Percentiles rank a stretch among this genome's conserved stretches.
Conservation (phyloP, 2,113 vertebrate species). For the Sylvia atricapilla region DNA sequence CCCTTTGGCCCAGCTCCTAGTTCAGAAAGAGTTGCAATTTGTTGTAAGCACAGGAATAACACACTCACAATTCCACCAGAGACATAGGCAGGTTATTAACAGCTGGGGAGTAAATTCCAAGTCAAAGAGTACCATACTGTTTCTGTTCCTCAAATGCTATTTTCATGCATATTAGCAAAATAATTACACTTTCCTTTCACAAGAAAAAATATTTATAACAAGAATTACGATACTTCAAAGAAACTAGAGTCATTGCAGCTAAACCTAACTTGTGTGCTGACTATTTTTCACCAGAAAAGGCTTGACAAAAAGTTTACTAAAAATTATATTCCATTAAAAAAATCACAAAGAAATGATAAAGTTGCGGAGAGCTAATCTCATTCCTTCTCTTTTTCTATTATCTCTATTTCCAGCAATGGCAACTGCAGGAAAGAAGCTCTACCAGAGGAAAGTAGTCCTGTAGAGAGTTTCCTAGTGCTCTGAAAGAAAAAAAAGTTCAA, state of each 20-base stretch:
- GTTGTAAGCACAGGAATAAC: neutral
- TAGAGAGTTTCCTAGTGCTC: neutral
- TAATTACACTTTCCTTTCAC: neutral
- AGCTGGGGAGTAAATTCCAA: constrained; percentile 19
- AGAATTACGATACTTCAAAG: neutral
- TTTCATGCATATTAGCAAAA: constrained; percentile 33
- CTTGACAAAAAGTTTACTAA: neutral
- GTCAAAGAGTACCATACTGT: constrained; percentile 29
- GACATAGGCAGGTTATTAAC: neutral
- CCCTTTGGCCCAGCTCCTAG: neutral
- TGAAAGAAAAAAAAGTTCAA: neutral
- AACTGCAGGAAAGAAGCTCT: neutral
- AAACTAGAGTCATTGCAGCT: neutral
- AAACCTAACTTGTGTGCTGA: neutral
- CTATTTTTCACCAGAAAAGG: neutral
- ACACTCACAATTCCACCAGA: neutral
- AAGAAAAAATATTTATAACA: neutral
- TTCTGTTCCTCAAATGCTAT: neutral
- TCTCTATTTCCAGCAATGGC: neutral
- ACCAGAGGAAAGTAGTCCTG: neutral
- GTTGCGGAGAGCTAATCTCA: neutral
- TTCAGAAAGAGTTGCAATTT: neutral
- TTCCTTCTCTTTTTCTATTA: neutral
- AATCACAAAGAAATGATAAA: neutral
- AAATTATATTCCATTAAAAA: neutral